Percentiles rank a stretch among this genome's conserved stretches.
These are phyloP conservation scores for Dryocosmus kuriphilus DNA, from an alignment of 2,888 invertebrate species.

Conservation along the genomic window DNA sequence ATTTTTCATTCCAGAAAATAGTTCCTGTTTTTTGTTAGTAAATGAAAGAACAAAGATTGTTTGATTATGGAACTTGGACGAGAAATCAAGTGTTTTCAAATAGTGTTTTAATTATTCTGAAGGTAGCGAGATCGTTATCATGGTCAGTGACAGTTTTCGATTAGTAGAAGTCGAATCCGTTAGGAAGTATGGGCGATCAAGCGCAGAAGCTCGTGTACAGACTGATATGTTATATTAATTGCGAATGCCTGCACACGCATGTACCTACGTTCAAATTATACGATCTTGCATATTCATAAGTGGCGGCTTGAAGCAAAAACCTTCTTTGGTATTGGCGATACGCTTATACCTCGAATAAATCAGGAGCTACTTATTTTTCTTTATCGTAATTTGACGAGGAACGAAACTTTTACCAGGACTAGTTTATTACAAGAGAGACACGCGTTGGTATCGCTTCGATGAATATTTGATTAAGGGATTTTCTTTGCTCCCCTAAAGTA, in stretches of 20 bases:
- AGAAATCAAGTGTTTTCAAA: not conserved
- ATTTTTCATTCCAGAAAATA: not conserved
- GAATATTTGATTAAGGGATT: not conserved
- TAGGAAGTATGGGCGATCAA: constrained; percentile 44
- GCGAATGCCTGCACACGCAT: constrained; percentile 44
- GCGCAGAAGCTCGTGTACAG: constrained; percentile 56
- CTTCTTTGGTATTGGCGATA: constrained; percentile 49
- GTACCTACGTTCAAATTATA: constrained; percentile 40
- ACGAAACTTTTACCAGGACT: not conserved
- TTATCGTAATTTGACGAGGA: not conserved
- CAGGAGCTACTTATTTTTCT: not conserved
- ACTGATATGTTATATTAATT: constrained; percentile 65
- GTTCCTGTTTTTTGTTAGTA: not conserved
- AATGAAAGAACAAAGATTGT: not conserved
- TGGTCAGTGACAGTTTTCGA: constrained; percentile 52
- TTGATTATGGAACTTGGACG: constrained; percentile 32
- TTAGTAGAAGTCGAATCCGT: constrained; percentile 57
- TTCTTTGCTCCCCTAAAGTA: not conserved
- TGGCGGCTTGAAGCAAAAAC: constrained; percentile 57
- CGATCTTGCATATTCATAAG: constrained; percentile 68
- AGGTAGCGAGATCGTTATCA: constrained; percentile 50
- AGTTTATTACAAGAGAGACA: not conserved
- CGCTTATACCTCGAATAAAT: not conserved
- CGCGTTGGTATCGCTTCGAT: not conserved
- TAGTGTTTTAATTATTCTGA: not conserved